These are phyloP conservation scores for Sceliomorpha sp. DNA, from an alignment of 2,888 invertebrate species.

Conservation along the genomic window DNA sequence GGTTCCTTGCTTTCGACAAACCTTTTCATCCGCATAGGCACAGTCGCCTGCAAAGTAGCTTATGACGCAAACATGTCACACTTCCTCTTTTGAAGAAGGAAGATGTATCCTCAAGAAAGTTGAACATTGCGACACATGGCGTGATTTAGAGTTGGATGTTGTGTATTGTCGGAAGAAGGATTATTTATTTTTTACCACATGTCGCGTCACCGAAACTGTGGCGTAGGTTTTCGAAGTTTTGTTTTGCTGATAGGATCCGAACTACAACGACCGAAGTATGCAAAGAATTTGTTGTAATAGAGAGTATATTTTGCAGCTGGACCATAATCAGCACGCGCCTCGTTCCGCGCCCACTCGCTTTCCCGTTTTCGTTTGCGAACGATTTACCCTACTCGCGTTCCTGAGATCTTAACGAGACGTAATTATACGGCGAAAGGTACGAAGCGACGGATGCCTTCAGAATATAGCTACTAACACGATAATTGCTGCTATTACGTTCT, in stretches of 20 bases:
- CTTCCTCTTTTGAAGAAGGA: slow-evolving; percentile 10
- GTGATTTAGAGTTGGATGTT: too few relatives aligned
- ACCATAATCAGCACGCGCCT: slow-evolving; percentile 52
- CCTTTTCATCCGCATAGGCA: too few relatives aligned
- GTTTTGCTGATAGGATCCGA: slow-evolving; percentile 20
- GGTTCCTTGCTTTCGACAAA: too few relatives aligned
- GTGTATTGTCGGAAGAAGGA: too few relatives aligned
- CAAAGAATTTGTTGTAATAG: slow-evolving; percentile 47
- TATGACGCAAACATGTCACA: slow-evolving; percentile 45
- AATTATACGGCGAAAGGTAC: slow-evolving; percentile 73
- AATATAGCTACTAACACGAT: slow-evolving; percentile 77
- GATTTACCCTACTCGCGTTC: slow-evolving; percentile 61
- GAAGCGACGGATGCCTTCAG: slow-evolving; percentile 67
- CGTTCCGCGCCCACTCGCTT: slow-evolving; percentile 56
- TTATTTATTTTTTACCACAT: too few relatives aligned
- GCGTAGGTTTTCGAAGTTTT: too few relatives aligned
- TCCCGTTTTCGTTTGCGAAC: slow-evolving; percentile 68
- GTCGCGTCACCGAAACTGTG: not conserved
- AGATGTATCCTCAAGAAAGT: slow-evolving; percentile 21
- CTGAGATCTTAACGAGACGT: slow-evolving; percentile 73
- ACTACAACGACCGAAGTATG: slow-evolving; percentile 31
- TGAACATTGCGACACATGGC: slow-evolving; percentile 11
- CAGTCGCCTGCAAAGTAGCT: slow-evolving; percentile 47
- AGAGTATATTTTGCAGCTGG: slow-evolving; percentile 41
- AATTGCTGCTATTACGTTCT: slow-evolving; percentile 77